Evolutionary conservation across 2,888 invertebrate genomes (phyloP).

Genomic region (Rhagonycha lutea): DNA sequence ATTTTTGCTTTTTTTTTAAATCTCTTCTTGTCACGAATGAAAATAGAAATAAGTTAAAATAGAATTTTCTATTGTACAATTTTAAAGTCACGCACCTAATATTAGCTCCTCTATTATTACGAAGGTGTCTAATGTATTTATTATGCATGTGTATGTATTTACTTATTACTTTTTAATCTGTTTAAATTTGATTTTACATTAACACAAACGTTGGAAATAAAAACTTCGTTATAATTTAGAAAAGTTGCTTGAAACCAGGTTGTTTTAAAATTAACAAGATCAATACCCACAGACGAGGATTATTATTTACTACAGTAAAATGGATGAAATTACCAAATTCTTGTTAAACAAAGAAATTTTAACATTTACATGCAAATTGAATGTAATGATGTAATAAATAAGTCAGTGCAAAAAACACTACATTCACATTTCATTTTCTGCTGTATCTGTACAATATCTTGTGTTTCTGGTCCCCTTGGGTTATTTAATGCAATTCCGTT

Average conservation of each 20-base stretch:
- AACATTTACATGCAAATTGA: not conserved
- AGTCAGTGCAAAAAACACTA: not conserved
- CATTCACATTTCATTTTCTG: not conserved
- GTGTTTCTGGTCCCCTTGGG: constrained; percentile 1
- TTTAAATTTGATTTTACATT: not conserved
- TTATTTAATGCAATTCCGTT: constrained; percentile 20
- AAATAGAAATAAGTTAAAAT: not conserved
- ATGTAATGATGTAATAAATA: not conserved
- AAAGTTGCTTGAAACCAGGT: not conserved
- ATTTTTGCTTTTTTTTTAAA: not conserved
- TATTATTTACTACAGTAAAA: not conserved
- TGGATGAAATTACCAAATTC: not conserved
- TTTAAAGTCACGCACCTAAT: not conserved
- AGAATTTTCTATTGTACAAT: not conserved
- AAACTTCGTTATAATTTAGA: not conserved
- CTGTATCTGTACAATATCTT: not conserved
- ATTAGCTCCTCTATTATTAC: not conserved
- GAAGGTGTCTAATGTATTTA: not conserved
- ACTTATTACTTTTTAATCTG: not conserved
- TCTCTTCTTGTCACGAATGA: not conserved
- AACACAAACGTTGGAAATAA: not conserved
- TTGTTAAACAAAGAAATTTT: not conserved
- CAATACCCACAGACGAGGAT: not conserved
- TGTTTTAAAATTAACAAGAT: not conserved
- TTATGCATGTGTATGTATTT: not conserved